These are phyloP conservation scores for Dugesia japonica DNA, from an alignment of 2,888 invertebrate species.

Conservation along the genomic window DNA sequence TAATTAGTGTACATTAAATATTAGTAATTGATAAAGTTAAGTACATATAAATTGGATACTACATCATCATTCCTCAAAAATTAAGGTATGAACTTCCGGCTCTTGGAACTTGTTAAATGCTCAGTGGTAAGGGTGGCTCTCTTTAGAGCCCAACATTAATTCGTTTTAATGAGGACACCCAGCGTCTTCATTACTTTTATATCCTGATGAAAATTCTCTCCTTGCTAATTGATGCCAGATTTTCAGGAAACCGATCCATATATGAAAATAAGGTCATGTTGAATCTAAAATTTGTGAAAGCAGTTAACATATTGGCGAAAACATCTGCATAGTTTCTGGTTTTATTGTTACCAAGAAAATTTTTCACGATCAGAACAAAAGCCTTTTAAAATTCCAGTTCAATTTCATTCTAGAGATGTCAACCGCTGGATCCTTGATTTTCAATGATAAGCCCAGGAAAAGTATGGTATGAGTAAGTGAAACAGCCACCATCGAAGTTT, in stretches of 20 bases:
- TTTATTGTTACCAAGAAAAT: conserved; percentile 22
- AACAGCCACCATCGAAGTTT: conserved; percentile 25
- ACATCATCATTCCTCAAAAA: too few relatives aligned
- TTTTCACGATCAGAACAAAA: conserved; percentile 14
- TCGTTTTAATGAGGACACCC: too few relatives aligned
- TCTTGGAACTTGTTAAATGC: too few relatives aligned
- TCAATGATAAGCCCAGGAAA: conserved; percentile 28
- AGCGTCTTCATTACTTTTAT: background rate
- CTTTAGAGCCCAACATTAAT: too few relatives aligned
- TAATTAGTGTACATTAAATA: too few relatives aligned
- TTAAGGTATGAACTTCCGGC: too few relatives aligned
- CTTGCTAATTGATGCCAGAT: background rate
- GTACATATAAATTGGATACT: too few relatives aligned
- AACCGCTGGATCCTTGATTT: conserved; percentile 26
- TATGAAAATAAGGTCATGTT: background rate
- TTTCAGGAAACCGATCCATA: too few relatives aligned
- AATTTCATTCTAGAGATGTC: conserved; percentile 14
- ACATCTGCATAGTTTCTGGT: background rate
- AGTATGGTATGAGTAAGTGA: conserved; percentile 24
- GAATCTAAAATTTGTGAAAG: background rate
- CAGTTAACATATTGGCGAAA: background rate
- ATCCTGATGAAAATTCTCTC: background rate
- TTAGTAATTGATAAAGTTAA: too few relatives aligned
- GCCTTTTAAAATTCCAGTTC: conserved; percentile 11
- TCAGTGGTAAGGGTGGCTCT: too few relatives aligned